phyloP scores from a whole-genome alignment of 2,113 vertebrate genomes.

The Lophotis ruficrista region DNA sequence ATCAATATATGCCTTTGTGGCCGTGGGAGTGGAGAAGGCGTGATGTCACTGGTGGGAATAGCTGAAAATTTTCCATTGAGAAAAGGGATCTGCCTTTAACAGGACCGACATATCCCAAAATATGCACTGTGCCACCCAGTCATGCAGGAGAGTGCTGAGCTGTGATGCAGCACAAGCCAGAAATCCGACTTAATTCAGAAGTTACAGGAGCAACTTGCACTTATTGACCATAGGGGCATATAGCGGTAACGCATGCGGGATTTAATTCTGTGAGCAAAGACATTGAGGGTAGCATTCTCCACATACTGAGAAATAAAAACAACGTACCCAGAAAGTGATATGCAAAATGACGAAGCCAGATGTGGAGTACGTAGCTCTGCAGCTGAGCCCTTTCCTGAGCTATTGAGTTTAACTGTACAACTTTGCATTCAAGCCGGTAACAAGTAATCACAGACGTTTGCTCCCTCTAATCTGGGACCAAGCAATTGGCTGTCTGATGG shows the following conservation, averaged over 20 bases:
- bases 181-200: conserved; percentile 39
- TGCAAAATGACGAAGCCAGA: not conserved
- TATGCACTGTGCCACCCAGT: not conserved
- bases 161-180: not conserved
- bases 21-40: conserved; percentile 30
- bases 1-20: conserved; percentile 71
- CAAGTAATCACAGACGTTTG: not conserved
- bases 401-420: not conserved
- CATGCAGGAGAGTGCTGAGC: not conserved
- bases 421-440: not conserved
- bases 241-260: not conserved
- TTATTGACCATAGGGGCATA: conserved; percentile 15
- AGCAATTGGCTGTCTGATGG: not conserved
- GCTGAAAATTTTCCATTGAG: conserved; percentile 72
- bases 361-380: not conserved
- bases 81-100: conserved; percentile 60
- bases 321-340: not conserved
- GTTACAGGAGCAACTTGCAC: conserved; percentile 38
- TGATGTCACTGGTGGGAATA: conserved; percentile 66
- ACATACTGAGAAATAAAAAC: not conserved
- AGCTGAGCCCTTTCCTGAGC: not conserved
- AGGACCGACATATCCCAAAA: conserved; percentile 46
- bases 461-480: not conserved
- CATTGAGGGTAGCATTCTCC: not conserved
- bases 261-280: conserved; percentile 47